phyloP scores from a whole-genome alignment of 2,888 invertebrate genomes.

The Drosophila anomalipes region DNA sequence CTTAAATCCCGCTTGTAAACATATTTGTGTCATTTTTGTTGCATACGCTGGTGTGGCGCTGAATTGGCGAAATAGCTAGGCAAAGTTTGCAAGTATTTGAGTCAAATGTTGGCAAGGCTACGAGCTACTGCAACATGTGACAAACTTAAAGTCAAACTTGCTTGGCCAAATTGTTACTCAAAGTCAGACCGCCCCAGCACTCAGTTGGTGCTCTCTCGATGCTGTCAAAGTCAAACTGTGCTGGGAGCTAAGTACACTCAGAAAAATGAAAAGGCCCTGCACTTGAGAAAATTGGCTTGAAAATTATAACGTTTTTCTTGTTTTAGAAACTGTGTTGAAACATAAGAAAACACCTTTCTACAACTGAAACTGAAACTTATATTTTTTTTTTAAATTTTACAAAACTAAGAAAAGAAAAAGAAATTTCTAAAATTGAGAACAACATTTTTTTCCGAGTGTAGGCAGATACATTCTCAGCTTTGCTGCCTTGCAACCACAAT shows the following conservation, averaged over 20 bases:
- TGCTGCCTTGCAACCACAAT: slow-evolving; percentile 51
- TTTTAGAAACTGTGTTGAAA: neutral
- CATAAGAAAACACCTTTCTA: neutral
- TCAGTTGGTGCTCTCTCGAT: slow-evolving; percentile 15
- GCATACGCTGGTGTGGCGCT: slow-evolving; percentile 4
- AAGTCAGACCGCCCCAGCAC: slow-evolving; percentile 43
- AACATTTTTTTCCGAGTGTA: neutral
- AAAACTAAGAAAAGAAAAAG: neutral
- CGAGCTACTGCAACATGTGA: slow-evolving; percentile 36
- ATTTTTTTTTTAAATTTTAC: neutral
- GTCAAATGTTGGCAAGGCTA: slow-evolving; percentile 30
- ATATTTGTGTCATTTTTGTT: slow-evolving; percentile 15
- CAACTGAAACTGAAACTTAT: too few species aligned
- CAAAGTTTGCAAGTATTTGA: slow-evolving; percentile 23
- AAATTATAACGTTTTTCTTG: neutral
- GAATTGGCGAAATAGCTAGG: slow-evolving; percentile 18
- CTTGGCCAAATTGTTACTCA: slow-evolving; percentile 57
- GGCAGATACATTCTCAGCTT: slow-evolving; percentile 27
- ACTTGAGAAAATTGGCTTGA: neutral
- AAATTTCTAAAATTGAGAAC: neutral
- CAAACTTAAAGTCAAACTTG: slow-evolving; percentile 59
- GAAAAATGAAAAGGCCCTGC: neutral
- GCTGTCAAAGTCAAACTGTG: slow-evolving; percentile 47
- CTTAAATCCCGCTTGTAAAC: neutral
- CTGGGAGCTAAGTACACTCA: slow-evolving; percentile 17